Conservation (phyloP, 2,888 invertebrate species). For the Itoplectis maculator region DNA sequence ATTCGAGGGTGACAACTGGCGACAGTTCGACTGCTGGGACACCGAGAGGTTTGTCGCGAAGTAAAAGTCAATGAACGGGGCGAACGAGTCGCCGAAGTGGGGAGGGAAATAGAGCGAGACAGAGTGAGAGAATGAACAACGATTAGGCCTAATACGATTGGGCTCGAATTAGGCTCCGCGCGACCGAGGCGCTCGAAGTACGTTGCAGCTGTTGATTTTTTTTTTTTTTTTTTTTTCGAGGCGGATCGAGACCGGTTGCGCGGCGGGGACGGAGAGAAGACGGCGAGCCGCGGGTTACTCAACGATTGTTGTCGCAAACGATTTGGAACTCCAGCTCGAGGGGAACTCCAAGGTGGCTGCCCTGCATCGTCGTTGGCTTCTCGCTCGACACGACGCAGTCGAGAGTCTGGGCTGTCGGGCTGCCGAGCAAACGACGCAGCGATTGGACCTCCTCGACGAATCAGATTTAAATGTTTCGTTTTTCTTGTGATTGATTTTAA, state of each 20-base stretch:
- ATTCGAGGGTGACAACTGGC: background rate
- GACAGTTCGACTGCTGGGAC: background rate
- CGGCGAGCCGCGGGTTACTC: conserved; percentile 32
- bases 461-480: too few species aligned
- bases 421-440: background rate
- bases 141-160: conserved; percentile 55
- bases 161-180: conserved; percentile 41
- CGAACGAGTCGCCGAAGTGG: conserved; percentile 10
- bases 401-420: background rate
- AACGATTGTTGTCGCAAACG: conserved; percentile 45
- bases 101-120: conserved; percentile 62
- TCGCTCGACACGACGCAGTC: conserved; percentile 1
- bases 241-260: conserved; percentile 6
- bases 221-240: too few species aligned
- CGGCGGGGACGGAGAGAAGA: background rate
- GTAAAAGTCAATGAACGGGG: conserved; percentile 41
- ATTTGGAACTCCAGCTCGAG: conserved; percentile 4
- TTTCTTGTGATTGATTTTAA: too few species aligned
- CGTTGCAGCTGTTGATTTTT: conserved; percentile 58
- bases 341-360: background rate
- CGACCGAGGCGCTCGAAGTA: conserved; percentile 16
- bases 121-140: conserved; percentile 41
- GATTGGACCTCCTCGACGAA: background rate
- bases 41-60: conserved; percentile 30
- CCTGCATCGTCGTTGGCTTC: conserved; percentile 12